Evolutionary conservation across 2,113 vertebrate species (phyloP).

Genomic region (Odocoileus virginianus): DNA sequence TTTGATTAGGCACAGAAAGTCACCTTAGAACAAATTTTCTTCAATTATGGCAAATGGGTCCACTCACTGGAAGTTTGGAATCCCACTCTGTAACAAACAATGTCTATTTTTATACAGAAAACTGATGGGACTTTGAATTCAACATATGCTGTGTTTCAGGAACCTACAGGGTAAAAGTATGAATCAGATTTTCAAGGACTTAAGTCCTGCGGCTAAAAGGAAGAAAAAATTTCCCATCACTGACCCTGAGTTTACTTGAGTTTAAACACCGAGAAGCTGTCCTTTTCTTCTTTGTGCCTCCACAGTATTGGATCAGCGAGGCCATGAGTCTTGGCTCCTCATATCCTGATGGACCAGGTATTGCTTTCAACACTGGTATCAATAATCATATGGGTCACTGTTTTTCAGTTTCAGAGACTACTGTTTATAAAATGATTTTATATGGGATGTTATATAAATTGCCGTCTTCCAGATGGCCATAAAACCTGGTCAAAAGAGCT

Average conservation of each 20-base stretch:
- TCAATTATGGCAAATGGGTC: background rate
- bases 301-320: accelerated
- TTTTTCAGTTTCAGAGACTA: background rate
- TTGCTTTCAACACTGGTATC: background rate
- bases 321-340: accelerated
- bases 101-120: background rate
- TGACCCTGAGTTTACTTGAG: background rate
- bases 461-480: background rate
- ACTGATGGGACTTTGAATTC: background rate
- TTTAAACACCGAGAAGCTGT: background rate
- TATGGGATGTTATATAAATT: background rate
- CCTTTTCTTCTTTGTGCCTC: background rate
- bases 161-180: background rate
- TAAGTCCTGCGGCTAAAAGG: background rate
- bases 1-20: background rate
- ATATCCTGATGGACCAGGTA: background rate
- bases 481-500: background rate
- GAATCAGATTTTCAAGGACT: background rate
- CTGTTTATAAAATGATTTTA: background rate
- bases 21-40: background rate
- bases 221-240: background rate
- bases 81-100: background rate
- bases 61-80: slow-evolving; percentile 27
- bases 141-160: background rate
- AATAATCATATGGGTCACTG: background rate